Evolutionary conservation across 2,888 invertebrate species (phyloP).

Genomic region (Apomyelois bistriatella): DNA sequence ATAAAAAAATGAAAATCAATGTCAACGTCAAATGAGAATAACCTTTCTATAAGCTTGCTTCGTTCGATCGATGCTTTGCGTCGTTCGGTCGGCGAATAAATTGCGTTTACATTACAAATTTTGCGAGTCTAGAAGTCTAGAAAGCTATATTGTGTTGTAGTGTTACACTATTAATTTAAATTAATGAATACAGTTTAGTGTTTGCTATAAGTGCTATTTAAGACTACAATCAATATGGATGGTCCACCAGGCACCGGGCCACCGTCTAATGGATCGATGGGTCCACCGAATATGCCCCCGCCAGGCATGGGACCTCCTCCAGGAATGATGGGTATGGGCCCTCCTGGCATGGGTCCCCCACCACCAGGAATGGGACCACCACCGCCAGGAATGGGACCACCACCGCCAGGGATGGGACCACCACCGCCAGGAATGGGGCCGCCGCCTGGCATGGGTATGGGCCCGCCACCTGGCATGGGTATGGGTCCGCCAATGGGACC

Average conservation of each 20-base stretch:
- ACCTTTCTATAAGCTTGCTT: not conserved
- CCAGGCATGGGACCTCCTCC: conserved; percentile 39
- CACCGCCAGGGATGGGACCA: conserved; percentile 29
- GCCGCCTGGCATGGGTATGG: conserved; percentile 43
- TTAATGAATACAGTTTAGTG: not conserved
- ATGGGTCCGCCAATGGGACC: conserved; percentile 36
- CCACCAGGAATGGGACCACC: conserved; percentile 31
- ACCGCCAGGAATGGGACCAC: conserved; percentile 31
- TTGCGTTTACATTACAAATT: not conserved
- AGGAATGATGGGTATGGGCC: conserved; percentile 31
- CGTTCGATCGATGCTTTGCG: too few species aligned
- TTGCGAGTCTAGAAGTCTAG: too few species aligned
- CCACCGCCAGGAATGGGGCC: conserved; percentile 30
- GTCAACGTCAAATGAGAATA: not conserved
- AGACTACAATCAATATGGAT: conserved; percentile 42
- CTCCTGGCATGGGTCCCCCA: conserved; percentile 35
- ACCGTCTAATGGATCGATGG: conserved; percentile 49
- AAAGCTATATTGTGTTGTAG: too few species aligned
- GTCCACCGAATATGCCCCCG: conserved; percentile 41
- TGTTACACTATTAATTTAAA: too few species aligned
- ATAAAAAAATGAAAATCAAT: not conserved
- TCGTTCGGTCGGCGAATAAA: too few species aligned
- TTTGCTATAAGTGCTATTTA: not conserved
- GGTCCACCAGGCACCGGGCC: conserved; percentile 66
- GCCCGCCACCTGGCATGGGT: conserved; percentile 44